These are phyloP conservation scores for Acromyrmex charruanus DNA, from an alignment of 1,140 invertebrate genomes.

Conservation along the genomic window DNA sequence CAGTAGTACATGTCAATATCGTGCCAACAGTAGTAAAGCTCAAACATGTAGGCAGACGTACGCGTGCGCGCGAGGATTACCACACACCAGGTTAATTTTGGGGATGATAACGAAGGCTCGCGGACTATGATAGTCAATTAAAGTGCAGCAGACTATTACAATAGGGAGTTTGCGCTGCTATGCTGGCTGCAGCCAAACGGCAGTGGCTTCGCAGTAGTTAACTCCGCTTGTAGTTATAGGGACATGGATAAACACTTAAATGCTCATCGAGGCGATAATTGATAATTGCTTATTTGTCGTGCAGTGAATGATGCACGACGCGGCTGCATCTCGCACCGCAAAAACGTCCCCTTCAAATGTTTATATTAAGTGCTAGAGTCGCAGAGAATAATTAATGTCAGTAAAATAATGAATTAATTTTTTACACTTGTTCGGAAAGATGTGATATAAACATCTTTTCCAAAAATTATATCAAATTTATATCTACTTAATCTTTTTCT, in stretches of 20 bases:
- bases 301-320: constrained; percentile 4
- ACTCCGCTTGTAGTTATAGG: constrained; percentile 11
- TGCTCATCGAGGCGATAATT: constrained; percentile 57
- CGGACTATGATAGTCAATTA: constrained; percentile 63
- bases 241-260: constrained; percentile 50
- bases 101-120: constrained; percentile 64
- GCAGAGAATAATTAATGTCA: neutral
- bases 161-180: constrained; percentile 16
- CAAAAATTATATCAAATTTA: neutral
- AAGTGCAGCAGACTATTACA: constrained; percentile 51
- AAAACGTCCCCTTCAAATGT: neutral
- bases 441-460: neutral
- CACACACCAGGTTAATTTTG: constrained; percentile 63
- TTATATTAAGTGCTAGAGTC: too few relatives aligned
- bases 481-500: neutral
- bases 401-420: neutral
- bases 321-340: neutral
- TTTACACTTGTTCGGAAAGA: neutral
- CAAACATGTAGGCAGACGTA: constrained; percentile 19
- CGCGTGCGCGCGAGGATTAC: constrained; percentile 50
- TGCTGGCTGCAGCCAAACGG: constrained; percentile 30
- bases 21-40: constrained; percentile 57
- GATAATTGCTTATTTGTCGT: constrained; percentile 54
- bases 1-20: constrained; percentile 64
- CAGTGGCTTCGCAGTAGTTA: constrained; percentile 48